Evolutionary conservation across 2,797 vertebrate species (phyloP), one percentile per base, ranked within the genome.

Genomic region (Rousettus madagascariensis): DNA sequence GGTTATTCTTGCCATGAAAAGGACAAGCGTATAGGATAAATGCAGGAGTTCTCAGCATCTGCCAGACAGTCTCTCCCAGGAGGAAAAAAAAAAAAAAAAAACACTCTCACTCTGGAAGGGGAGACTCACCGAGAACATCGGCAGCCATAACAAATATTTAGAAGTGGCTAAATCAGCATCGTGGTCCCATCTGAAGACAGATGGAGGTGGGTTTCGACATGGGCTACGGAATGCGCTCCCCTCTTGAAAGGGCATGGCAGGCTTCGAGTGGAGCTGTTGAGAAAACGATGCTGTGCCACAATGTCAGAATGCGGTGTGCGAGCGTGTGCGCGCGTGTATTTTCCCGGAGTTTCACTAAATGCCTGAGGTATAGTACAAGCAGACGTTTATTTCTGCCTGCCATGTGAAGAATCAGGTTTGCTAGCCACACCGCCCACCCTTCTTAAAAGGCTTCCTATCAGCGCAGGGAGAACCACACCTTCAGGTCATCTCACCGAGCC

Each of bases 121-220:
- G 86, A 65, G 91, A 79, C 59, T 95, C 85, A 82, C 41, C 91
- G 93, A 82, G 97, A 96, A 91, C 51, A 1, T 17, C 89, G 97
- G 97, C 86, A 86, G 97, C 96, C 95, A 65, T 86, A 85, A 96
- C 95, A 96, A 97, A 90, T 87, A 86, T 96, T 98, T 96, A 72
- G 94, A 96, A 98, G 91, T 74, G 77, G 55, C 83, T 95, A 57
- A 90, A 97, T 97, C 97, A 96, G 61, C 85, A 80, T 86, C 59
- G 10, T 83, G 72, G 0, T 89, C 96, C 94, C 71, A 83, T 96
- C 69, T 41, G 51, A 93, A 83, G 96, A 86, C 66, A 96, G 82
- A 95, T 28, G 77, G 97, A 86, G 91, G 96, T 91, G 91, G 95
- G 96, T 86, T 95, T 96, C 89, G 92, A 65, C 36, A 95, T 93